A percentile compares a stretch with the other conserved stretches of the same genome.
Conservation (phyloP, 2,797 vertebrate species). For the Peromyscus eremicus region DNA sequence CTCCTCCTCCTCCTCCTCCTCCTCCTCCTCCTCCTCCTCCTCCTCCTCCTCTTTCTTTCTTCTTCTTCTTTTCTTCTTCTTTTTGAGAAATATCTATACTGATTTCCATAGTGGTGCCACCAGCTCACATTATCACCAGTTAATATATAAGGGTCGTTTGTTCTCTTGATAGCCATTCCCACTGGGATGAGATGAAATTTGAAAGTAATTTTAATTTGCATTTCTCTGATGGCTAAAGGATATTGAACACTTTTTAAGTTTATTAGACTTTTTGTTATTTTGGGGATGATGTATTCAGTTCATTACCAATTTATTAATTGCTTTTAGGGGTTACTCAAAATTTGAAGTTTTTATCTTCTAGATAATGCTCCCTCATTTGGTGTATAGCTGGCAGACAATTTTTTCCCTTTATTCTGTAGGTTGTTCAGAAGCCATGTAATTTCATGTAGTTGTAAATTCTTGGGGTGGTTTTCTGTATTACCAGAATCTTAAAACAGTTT, state of each 20-base stretch:
- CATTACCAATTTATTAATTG: not conserved
- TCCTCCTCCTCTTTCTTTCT: too few species aligned
- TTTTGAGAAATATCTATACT: not conserved
- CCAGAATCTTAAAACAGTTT: not conserved
- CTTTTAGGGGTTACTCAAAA: not conserved
- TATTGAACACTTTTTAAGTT: not conserved
- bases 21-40: too few species aligned
- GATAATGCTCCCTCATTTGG: not conserved
- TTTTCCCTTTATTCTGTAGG: not conserved
- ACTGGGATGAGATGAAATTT: not conserved
- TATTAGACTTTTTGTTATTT: not conserved
- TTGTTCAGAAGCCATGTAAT: not conserved
- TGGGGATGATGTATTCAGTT: not conserved
- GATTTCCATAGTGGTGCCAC: not conserved
- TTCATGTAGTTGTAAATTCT: not conserved
- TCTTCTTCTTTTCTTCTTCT: not conserved
- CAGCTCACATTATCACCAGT: not conserved
- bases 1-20: too few species aligned
- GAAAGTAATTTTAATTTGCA: not conserved
- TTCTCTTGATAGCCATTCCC: not conserved
- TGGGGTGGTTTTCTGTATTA: not conserved
- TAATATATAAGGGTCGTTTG: not conserved
- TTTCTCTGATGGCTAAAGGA: not conserved
- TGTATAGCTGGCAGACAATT: not conserved
- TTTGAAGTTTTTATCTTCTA: not conserved